Conservation (phyloP, 2,113 vertebrate genomes). For the Poeciliopsis occidentalis region DNA sequence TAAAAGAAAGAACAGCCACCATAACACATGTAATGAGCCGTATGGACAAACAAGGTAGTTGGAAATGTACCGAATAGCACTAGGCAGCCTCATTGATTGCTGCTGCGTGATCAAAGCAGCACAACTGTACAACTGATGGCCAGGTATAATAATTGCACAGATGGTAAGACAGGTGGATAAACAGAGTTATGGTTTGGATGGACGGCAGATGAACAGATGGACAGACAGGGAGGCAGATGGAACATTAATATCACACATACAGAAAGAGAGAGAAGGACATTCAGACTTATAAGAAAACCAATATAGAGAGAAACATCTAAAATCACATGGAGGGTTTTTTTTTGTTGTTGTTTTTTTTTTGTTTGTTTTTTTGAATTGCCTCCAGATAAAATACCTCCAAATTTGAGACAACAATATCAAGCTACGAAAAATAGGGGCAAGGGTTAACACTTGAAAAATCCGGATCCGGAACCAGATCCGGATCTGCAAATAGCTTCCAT, state of each 20-base stretch:
- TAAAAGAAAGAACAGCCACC: not conserved
- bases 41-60: not conserved
- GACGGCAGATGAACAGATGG: slow-evolving; percentile 53
- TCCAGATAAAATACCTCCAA: too few species aligned
- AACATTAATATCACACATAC: slow-evolving; percentile 43
- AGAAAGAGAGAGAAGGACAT: slow-evolving; percentile 22
- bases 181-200: slow-evolving; percentile 48
- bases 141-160: slow-evolving; percentile 46
- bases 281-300: slow-evolving; percentile 35
- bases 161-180: slow-evolving; percentile 64
- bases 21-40: slow-evolving; percentile 2
- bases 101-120: slow-evolving; percentile 26
- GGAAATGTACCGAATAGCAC: slow-evolving; percentile 3
- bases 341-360: too few species aligned
- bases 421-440: not conserved
- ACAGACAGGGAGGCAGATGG: slow-evolving; percentile 42
- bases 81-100: slow-evolving; percentile 7
- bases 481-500: not conserved
- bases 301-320: not conserved
- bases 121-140: slow-evolving; percentile 34
- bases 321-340: too few species aligned
- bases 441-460: too few species aligned
- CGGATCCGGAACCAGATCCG: not conserved
- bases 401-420: not conserved
- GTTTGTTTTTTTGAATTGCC: not conserved